Base-by-base conservation (phyloP, 2,888 invertebrate genomes). In the Oscheius onirici region DNA sequence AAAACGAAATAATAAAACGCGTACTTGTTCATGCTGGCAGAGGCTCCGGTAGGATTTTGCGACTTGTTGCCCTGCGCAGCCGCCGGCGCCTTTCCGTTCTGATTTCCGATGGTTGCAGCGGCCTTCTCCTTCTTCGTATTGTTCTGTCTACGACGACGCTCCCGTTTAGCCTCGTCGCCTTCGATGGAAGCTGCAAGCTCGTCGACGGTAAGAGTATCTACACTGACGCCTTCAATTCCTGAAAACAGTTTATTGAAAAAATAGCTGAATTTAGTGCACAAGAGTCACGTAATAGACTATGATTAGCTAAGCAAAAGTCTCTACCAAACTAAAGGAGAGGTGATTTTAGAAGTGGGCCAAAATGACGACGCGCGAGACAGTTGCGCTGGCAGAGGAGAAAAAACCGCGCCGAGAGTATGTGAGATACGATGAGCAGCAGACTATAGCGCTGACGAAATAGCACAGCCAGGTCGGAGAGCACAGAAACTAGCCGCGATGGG, bases 301-400 rank as follows among this genome's bases (percentile, higher is more conserved):
- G n/a, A n/a, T n/a, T n/a, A n/a, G n/a, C n/a, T n/a, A n/a, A n/a
- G n/a, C 20, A 22, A n/a, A 20, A 22, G 17, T 10, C 10, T 49
- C 49, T 17, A 22, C 49, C 17, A 49, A n/a, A 26, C 8, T 34
- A 3, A 8, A 34, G 44, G 41, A 49, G 49, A n/a, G n/a, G n/a
- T n/a, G 51, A 52, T 63, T 52, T 61, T 66, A 61, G 66, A 65
- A 66, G 58, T 66, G 55, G 70, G 63, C 63, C 22, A 69, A 49
- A 63, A 24, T 49, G 63, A 63, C 28, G 63, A 63, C 63, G 49
- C 46, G 63, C 63, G 63, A 63, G 49, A 63, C 28, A 28, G 46
- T 46, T 34, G 63, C 49, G 26, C 68, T 57, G 51, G 70, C 71
- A 54, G 63, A 54, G 34, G 66, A 22, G 63, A 51, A 54, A 43